A percentile compares a stretch with the other conserved stretches of the same genome.
Conservation (phyloP, 1,140 invertebrate species). For the Brachionus calyciflorus region DNA sequence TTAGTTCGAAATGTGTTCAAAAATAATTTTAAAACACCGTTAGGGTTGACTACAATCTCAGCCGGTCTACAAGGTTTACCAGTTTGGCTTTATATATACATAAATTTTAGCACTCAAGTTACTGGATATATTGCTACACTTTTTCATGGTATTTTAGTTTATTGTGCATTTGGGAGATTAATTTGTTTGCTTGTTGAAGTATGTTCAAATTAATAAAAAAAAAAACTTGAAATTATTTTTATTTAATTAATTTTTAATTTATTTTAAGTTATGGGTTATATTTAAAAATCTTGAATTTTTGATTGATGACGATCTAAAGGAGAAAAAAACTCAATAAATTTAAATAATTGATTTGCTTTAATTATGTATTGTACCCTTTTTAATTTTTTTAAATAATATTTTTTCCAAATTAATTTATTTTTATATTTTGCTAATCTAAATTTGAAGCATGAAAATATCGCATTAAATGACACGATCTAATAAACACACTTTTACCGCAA, state of each 20-base stretch:
- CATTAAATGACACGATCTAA: too few relatives aligned
- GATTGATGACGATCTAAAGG: neutral
- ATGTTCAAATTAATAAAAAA: neutral
- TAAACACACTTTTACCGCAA: too few relatives aligned
- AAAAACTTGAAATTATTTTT: neutral
- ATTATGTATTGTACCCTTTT: neutral
- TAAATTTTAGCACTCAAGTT: neutral
- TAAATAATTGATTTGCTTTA: neutral
- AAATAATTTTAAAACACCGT: slow-evolving; percentile 23
- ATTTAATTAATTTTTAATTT: neutral
- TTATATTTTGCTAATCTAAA: too few relatives aligned
- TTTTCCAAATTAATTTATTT: too few relatives aligned
- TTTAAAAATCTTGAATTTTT: neutral
- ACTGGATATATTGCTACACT: neutral
- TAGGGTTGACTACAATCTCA: slow-evolving; percentile 13
- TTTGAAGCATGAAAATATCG: too few relatives aligned
- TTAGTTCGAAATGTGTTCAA: slow-evolving; percentile 9
- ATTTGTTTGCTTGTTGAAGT: slow-evolving; percentile 28
- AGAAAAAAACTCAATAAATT: slow-evolving; percentile 5
- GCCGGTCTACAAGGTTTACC: slow-evolving; percentile 44
- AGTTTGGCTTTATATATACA: slow-evolving; percentile 20
- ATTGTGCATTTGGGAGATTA: slow-evolving; percentile 27
- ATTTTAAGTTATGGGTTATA: slow-evolving; percentile 19
- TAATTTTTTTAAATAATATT: too few relatives aligned
- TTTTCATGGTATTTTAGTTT: neutral